Conservation (phyloP, 2,797 vertebrate species). For the Premnoplex brunnescens region DNA sequence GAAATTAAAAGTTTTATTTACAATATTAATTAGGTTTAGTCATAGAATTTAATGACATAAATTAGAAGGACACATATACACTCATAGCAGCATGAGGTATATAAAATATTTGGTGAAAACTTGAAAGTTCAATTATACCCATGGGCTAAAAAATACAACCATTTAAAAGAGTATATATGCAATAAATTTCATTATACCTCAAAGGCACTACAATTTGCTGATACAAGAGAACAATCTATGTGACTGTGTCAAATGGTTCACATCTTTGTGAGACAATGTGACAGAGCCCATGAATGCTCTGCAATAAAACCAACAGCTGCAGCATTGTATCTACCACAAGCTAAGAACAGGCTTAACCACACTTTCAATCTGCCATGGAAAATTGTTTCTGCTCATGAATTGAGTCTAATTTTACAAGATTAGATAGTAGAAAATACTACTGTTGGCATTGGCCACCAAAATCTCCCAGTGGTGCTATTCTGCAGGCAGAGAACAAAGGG, state of each 20-base stretch:
- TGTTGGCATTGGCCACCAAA: fast-evolving
- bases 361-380: not conserved
- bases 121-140: not conserved
- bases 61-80: not conserved
- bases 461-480: fast-evolving
- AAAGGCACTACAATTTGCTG: not conserved
- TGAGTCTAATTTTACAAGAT: not conserved
- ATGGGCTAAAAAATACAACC: not conserved
- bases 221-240: not conserved
- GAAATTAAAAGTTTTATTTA: not conserved
- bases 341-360: not conserved
- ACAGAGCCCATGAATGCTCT: not conserved
- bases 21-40: not conserved
- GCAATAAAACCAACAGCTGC: not conserved
- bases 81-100: not conserved
- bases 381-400: not conserved
- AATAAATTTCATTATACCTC: not conserved
- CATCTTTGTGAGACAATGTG: not conserved
- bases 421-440: not conserved
- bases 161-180: not conserved
- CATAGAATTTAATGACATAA: not conserved
- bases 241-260: not conserved
- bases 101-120: not conserved
- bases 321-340: not conserved
- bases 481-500: not conserved